These are phyloP conservation scores for Eonycteris spelaea DNA, from an alignment of 2,113 vertebrate species.

Conservation along the genomic window DNA sequence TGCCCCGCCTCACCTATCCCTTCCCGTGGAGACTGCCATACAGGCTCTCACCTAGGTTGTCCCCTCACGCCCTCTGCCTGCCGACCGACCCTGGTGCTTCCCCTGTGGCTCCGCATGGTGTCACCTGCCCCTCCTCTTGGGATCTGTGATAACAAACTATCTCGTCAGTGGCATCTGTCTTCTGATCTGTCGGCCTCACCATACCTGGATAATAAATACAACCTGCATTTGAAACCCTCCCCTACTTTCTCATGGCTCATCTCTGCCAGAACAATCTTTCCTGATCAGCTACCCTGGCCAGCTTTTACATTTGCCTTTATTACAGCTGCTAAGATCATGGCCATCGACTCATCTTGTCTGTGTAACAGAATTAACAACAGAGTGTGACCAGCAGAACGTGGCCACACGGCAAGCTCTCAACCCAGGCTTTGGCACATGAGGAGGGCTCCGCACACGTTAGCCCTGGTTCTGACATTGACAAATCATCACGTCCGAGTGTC, in stretches of 20 bases:
- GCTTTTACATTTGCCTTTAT: background rate
- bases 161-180: background rate
- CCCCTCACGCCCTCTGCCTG: background rate
- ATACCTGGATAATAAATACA: background rate
- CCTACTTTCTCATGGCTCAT: background rate
- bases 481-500: too few relatives aligned
- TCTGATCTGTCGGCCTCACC: background rate
- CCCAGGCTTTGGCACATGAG: background rate
- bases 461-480: background rate
- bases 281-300: background rate
- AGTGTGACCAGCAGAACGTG: background rate
- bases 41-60: background rate
- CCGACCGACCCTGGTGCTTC: fast-evolving
- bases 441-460: background rate
- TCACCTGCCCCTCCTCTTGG: background rate
- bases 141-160: background rate
- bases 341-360: background rate
- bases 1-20: background rate
- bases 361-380: too few relatives aligned
- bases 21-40: fast-evolving
- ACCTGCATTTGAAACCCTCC: background rate
- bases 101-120: fast-evolving
- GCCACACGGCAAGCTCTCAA: fast-evolving
- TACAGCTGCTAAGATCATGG: too few relatives aligned
- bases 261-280: background rate